phyloP scores from a whole-genome alignment of 1,140 invertebrate species.

The Plectrocnemia conspersa region DNA sequence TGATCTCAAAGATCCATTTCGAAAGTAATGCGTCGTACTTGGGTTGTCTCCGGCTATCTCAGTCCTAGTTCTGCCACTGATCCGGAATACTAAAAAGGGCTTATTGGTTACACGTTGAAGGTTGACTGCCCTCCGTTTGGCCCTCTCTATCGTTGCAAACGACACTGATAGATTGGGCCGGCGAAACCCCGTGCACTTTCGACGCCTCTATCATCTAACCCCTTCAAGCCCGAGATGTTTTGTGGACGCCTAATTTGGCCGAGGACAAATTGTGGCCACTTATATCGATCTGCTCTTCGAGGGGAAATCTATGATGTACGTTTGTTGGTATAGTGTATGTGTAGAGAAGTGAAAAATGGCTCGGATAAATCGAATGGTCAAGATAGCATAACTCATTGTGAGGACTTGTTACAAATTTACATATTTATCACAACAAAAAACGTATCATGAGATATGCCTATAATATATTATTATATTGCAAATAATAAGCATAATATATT shows the following conservation, averaged over 20 bases:
- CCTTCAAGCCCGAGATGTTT: neutral
- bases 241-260: too few relatives aligned
- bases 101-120: neutral
- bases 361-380: too few relatives aligned
- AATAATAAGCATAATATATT: too few relatives aligned
- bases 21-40: neutral
- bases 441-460: too few relatives aligned
- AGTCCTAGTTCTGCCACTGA: neutral
- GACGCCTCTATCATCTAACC: neutral
- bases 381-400: too few relatives aligned
- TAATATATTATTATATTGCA: too few relatives aligned
- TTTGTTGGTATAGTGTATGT: neutral
- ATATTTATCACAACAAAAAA: too few relatives aligned
- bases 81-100: conserved; percentile 3
- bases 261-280: too few relatives aligned
- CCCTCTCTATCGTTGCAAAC: neutral
- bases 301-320: neutral
- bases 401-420: too few relatives aligned
- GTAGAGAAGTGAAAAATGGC: neutral
- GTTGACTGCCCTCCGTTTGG: neutral
- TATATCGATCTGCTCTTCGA: too few relatives aligned
- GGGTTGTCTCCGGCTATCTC: conserved; percentile 3
- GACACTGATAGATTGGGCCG: conserved; percentile 3
- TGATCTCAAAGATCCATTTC: neutral
- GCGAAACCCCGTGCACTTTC: neutral